phyloP scores from a whole-genome alignment of 2,888 invertebrate genomes.

The Pyrocoelia pectoralis region DNA sequence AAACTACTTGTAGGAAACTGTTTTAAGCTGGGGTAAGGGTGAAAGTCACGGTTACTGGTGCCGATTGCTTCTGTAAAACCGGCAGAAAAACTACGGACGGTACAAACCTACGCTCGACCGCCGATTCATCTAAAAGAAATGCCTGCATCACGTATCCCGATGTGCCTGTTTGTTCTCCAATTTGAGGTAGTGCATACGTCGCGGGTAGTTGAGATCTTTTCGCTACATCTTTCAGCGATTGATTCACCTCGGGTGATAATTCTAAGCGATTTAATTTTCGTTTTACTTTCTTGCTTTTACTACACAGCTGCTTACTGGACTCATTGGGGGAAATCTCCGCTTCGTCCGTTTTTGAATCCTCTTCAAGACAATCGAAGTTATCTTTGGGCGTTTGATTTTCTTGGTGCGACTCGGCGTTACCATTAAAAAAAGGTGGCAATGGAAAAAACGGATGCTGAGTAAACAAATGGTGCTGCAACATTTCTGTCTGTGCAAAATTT shows the following conservation, averaged over 20 bases:
- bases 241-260: constrained; percentile 59
- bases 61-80: constrained; percentile 85
- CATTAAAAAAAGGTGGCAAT: constrained; percentile 56
- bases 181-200: constrained; percentile 71
- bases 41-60: constrained; percentile 89
- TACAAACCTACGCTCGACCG: constrained; percentile 70
- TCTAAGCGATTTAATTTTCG: constrained; percentile 46
- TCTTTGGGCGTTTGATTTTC: constrained; percentile 47
- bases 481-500: constrained; percentile 65
- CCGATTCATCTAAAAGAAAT: constrained; percentile 79
- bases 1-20: constrained; percentile 51
- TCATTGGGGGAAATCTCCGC: constrained; percentile 34
- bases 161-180: constrained; percentile 35
- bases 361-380: constrained; percentile 50
- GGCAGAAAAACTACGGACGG: constrained; percentile 95
- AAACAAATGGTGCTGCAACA: constrained; percentile 70
- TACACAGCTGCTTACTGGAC: constrained; percentile 47
- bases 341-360: constrained; percentile 51
- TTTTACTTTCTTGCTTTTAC: constrained; percentile 54
- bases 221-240: constrained; percentile 64
- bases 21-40: constrained; percentile 90
- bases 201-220: constrained; percentile 67
- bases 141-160: constrained; percentile 86
- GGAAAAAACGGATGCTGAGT: constrained; percentile 65
- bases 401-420: constrained; percentile 55